A percentile compares a stretch with the other conserved stretches of the same genome.
phyloP scores from a whole-genome alignment of 92 coral and sea anemone genomes.

The Siderastrea siderea region DNA sequence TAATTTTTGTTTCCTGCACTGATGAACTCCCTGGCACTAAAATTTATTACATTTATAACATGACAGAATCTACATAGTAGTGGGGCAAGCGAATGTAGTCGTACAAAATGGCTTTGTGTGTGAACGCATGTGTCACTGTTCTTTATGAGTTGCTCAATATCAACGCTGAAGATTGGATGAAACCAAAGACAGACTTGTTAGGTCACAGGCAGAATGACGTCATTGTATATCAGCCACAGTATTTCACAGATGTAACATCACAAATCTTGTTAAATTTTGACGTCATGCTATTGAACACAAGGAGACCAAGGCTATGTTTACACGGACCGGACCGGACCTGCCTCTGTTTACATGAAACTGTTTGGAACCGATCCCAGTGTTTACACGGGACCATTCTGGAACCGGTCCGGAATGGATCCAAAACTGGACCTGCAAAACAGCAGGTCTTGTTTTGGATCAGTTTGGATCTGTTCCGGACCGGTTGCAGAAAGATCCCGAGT shows the following conservation, averaged over 20 bases:
- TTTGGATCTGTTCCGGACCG: too few species aligned
- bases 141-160: not conserved
- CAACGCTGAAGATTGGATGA: not conserved
- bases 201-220: not conserved
- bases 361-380: too few species aligned
- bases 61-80: not conserved
- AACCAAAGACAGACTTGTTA: not conserved
- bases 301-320: not conserved
- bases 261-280: not conserved
- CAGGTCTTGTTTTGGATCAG: too few species aligned
- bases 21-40: too few species aligned
- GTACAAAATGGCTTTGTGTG: not conserved
- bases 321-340: too few species aligned
- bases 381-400: too few species aligned
- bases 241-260: not conserved
- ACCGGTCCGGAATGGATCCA: too few species aligned
- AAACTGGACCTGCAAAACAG: too few species aligned
- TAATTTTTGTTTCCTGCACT: too few species aligned
- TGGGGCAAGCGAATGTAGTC: not conserved
- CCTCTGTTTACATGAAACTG: too few species aligned
- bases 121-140: not conserved
- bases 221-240: not conserved
- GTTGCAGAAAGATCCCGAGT: too few species aligned
- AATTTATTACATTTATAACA: not conserved
- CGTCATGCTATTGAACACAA: not conserved